Base-by-base conservation (phyloP, 1,140 invertebrate species). In the Lucilia sericata region DNA sequence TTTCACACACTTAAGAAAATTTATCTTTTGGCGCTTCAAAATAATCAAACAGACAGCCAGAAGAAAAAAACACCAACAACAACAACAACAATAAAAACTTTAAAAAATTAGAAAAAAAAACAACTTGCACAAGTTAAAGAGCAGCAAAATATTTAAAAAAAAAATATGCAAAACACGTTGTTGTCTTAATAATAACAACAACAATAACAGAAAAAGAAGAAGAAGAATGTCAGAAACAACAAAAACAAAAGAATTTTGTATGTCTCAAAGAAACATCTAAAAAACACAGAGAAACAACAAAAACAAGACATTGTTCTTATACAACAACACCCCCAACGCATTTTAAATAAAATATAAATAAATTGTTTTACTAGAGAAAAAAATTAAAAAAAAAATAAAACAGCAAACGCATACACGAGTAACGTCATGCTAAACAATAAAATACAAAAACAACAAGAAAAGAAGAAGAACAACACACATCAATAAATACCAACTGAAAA, bases 281-380 rank as follows among this genome's bases (percentile, higher is more conserved):
- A 70, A 70, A 21, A 21, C 8, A 10, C 65, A 70, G 7, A 70
- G 0, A 70, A 21, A 19, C 65, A 70, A 25, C n/a, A n/a, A 19
- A 2, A n/a, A 65, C 60, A 65, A 70, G 4, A 55, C 19, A 70
- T 21, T 70, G 65, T 70, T 42, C 17, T 70, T 70, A 70, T 70
- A 70, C 65, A 70, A 60, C 55, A 60, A 70, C 65, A 70, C 65
- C 65, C 65, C 65, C 65, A 70, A 70, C 19, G 65, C 65, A 70
- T 70, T 70, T 17, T 19, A 70, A 70, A 70, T 25, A 70, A 70
- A 70, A 70, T 60, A 60, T 7, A 60, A 17, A 60, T n/a, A 17
- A 17, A 60, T n/a, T 60, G 14, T 60, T 60, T n/a, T 60, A 60
- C 14, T 60, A n/a, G n/a, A 14, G n/a, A 70, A 21, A 21, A 21